Percentiles rank a stretch among this genome's conserved stretches.
Conservation (phyloP, 2,888 invertebrate species). For the Colletes collaris region DNA sequence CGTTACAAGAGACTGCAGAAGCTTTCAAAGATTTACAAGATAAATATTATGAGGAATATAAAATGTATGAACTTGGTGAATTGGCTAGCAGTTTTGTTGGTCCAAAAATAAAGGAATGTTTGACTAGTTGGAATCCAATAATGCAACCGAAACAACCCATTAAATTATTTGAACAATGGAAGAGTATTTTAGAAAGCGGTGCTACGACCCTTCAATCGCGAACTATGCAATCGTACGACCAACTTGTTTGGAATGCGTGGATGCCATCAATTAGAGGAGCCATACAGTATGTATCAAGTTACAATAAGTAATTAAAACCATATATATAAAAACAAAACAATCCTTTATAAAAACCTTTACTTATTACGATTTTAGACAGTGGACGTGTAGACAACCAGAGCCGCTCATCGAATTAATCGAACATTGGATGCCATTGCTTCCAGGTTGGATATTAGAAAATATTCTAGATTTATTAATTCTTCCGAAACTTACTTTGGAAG, state of each 20-base stretch:
- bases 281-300: conserved; percentile 86
- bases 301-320: background rate
- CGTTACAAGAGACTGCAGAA: conserved; percentile 85
- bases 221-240: conserved; percentile 89
- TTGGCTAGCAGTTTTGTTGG: conserved; percentile 93
- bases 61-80: conserved; percentile 92
- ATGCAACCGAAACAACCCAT: conserved; percentile 87
- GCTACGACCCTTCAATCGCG: conserved; percentile 78
- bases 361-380: conserved; percentile 84
- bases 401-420: conserved; percentile 91
- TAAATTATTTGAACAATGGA: conserved; percentile 89
- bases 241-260: conserved; percentile 95
- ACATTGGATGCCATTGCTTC: conserved; percentile 91
- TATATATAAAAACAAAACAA: conserved; percentile 47
- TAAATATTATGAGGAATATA: conserved; percentile 90
- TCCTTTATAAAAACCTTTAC: conserved; percentile 48
- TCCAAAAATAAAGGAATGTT: conserved; percentile 90
- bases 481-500: conserved; percentile 89
- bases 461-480: conserved; percentile 92
- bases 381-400: conserved; percentile 93
- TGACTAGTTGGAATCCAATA: conserved; percentile 92
- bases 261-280: conserved; percentile 91
- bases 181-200: conserved; percentile 85
- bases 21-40: conserved; percentile 86
- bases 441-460: conserved; percentile 92